Conservation (phyloP, 2,888 invertebrate genomes). For the Xestia c-nigrum region DNA sequence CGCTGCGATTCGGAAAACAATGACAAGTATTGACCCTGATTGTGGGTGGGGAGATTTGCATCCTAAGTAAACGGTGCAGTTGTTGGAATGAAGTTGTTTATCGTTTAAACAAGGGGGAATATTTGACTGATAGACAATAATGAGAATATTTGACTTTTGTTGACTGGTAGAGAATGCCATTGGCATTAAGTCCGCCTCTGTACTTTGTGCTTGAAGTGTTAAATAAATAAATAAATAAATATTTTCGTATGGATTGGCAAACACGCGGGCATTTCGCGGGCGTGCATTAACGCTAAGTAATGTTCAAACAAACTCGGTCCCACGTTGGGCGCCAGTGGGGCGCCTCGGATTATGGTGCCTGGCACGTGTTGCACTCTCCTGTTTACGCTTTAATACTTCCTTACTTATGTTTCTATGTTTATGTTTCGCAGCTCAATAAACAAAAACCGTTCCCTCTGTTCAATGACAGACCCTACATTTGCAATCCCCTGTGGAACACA, state of each 20-base stretch:
- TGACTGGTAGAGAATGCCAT: too few relatives aligned
- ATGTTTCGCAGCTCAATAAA: conserved; percentile 76
- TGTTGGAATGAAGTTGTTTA: conserved; percentile 68
- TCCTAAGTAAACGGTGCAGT: conserved; percentile 72
- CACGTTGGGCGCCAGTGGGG: conserved; percentile 71
- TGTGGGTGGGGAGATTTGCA: conserved; percentile 59
- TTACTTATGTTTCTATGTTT: conserved; percentile 75
- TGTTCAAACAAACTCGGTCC: conserved; percentile 70
- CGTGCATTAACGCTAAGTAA: conserved; percentile 71
- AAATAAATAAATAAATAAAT: too few relatives aligned
- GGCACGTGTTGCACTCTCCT: conserved; percentile 67
- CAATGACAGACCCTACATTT: conserved; percentile 48
- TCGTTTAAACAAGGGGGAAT: conserved; percentile 66
- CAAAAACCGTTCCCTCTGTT: conserved; percentile 59
- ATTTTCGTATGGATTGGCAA: conserved; percentile 68
- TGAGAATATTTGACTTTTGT: too few relatives aligned
- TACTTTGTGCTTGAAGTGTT: too few relatives aligned
- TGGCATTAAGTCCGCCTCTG: too few relatives aligned
- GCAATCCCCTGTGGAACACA: conserved; percentile 25
- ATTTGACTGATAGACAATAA: too few relatives aligned
- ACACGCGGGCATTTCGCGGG: conserved; percentile 71
- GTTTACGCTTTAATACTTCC: conserved; percentile 71
- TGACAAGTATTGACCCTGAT: conserved; percentile 68
- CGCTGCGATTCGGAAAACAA: conserved; percentile 72
- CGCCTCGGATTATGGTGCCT: conserved; percentile 64